Evolutionary conservation across 2,888 invertebrate genomes (phyloP), one percentile per base, ranked within the genome.

Genomic region (Ganaspis brasiliensis): DNA sequence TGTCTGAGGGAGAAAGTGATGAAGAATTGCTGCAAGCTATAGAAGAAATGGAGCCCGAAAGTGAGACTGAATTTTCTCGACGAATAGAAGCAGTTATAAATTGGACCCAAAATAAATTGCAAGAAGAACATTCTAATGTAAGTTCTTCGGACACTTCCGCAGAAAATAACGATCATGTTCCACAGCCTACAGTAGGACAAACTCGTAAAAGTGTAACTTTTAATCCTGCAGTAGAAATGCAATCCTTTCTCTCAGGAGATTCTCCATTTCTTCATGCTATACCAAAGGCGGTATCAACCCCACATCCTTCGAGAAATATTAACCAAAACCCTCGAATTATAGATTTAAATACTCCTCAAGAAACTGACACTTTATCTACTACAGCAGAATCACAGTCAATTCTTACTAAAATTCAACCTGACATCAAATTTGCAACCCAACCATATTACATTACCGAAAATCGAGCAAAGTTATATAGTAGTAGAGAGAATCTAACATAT

Each of bases 401-500:
- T n/a, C n/a, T n/a, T n/a, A n/a, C n/a, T n/a, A n/a, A n/a, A n/a
- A n/a, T n/a, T n/a, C n/a, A n/a, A n/a, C n/a, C n/a, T n/a, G n/a
- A n/a, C n/a, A n/a, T 14, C 1, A 45, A 14, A 2, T 14, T 14
- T n/a, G 2, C 14, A 45, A 6, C 2, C 10, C 12, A 45, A 45
- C 45, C 45, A 14, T 1, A 45, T 14, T 45, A 14, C 2, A 3
- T 45, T 9, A 6, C 10, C 10, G 14, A 45, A 10, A 9, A 3
- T 6, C 31, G 45, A 5, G 2, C 14, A 10, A 45, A 45, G 8
- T 14, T 45, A 2, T 6, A 14, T 45, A 45, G 73, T 1, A 31
- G 49, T 0, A 57, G 77, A 2, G 77, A 77, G 1, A 40, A 67
- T 2, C 57, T 79, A 0, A 77, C 75, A 0, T 77, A 45, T 16